phyloP scores from a whole-genome alignment of 2,888 invertebrate genomes.

The Subacronicta megacephala region DNA sequence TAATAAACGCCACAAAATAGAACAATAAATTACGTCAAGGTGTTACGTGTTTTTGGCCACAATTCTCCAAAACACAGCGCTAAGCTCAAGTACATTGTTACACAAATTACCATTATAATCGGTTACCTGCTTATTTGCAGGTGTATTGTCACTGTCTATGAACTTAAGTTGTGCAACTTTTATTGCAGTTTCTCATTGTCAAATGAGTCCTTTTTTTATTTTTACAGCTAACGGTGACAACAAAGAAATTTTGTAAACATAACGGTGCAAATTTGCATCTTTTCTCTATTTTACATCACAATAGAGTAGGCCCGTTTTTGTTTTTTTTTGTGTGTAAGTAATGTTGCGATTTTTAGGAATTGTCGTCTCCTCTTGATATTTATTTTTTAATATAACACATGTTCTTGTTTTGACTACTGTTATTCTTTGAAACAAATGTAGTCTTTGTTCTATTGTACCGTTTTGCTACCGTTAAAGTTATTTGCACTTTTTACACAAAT shows the following conservation, averaged over 20 bases:
- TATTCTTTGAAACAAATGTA: constrained; percentile 66
- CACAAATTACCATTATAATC: constrained; percentile 85
- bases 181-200: constrained; percentile 69
- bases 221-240: constrained; percentile 77
- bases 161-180: constrained; percentile 80
- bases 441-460: constrained; percentile 58
- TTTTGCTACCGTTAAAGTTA: constrained; percentile 51
- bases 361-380: constrained; percentile 54
- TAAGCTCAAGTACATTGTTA: constrained; percentile 78
- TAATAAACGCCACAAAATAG: constrained; percentile 79
- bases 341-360: constrained; percentile 60
- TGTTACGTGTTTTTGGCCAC: constrained; percentile 85
- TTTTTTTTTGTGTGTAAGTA: constrained; percentile 42
- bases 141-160: constrained; percentile 80
- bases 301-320: constrained; percentile 71
- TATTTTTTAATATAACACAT: constrained; percentile 69
- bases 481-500: constrained; percentile 27
- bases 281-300: constrained; percentile 78
- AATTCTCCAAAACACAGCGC: constrained; percentile 83
- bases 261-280: constrained; percentile 83
- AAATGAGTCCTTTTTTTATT: constrained; percentile 73
- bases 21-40: constrained; percentile 87
- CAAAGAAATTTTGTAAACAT: constrained; percentile 80
- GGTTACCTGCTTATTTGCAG: constrained; percentile 84
- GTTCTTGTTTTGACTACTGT: constrained; percentile 73